Percentiles rank a stretch among this genome's conserved stretches.
phyloP scores from a whole-genome alignment of 2,888 invertebrate genomes.

The Conops quadrifasciatus region DNA sequence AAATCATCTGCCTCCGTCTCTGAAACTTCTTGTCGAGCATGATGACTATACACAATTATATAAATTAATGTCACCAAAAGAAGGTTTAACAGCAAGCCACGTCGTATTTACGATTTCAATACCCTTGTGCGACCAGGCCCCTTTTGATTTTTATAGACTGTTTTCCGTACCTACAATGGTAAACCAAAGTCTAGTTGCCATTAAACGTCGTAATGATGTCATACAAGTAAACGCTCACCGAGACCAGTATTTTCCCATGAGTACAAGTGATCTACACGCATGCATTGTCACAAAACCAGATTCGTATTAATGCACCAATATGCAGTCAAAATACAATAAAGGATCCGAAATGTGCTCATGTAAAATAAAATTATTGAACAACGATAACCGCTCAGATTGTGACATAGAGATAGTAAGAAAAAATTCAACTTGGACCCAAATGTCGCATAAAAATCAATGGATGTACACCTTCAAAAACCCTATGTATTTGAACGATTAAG shows the following conservation, averaged over 20 bases:
- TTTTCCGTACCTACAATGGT: background rate
- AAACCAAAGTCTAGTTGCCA: background rate
- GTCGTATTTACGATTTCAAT: conserved; percentile 9
- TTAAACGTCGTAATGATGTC: background rate
- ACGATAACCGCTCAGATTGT: conserved; percentile 16
- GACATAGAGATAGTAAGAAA: conserved; percentile 4
- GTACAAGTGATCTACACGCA: background rate
- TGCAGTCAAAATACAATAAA: background rate
- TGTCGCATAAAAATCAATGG: conserved; percentile 8
- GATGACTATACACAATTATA: conserved; percentile 5
- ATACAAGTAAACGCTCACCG: background rate
- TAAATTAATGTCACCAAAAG: conserved; percentile 8
- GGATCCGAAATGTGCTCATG: background rate
- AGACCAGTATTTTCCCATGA: background rate
- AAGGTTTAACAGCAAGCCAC: background rate
- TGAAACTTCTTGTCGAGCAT: conserved; percentile 1
- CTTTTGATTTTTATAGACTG: background rate
- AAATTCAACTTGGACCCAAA: conserved; percentile 1
- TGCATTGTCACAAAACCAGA: background rate
- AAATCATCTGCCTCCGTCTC: conserved; percentile 8
- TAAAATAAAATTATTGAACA: background rate
- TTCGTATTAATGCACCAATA: background rate
- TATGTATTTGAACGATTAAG: too few species aligned
- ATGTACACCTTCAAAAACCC: conserved; percentile 10
- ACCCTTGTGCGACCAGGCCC: background rate